Evolutionary conservation across 2,113 vertebrate genomes (phyloP).

Genomic region (Nematolebias whitei): DNA sequence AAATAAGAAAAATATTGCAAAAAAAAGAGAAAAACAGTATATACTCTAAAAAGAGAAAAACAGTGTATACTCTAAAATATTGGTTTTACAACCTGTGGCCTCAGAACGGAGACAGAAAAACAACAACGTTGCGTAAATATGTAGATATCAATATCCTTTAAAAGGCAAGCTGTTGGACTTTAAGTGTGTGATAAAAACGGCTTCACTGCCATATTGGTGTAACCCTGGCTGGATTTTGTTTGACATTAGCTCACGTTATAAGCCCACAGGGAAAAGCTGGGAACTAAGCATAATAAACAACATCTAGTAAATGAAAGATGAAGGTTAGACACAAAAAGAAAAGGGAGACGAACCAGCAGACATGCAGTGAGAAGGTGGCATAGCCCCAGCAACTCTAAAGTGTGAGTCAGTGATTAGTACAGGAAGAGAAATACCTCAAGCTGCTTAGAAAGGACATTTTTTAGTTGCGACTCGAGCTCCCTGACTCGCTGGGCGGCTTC

Average conservation of each 20-base stretch:
- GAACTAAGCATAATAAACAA: constrained; percentile 36
- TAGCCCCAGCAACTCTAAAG: constrained; percentile 62
- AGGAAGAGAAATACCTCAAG: constrained; percentile 81
- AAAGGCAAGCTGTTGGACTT: neutral
- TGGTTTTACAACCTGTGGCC: constrained; percentile 62
- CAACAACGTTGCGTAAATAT: neutral
- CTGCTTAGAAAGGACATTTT: constrained; percentile 86
- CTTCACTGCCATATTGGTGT: neutral
- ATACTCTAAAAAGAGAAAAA: neutral
- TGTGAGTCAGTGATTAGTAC: constrained; percentile 75
- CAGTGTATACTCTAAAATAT: constrained; percentile 14
- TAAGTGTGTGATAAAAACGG: no score
- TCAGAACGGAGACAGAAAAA: constrained; percentile 61
- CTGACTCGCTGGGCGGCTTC: constrained; percentile 82
- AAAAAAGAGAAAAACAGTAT: constrained; percentile 15
- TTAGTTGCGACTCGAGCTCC: constrained; percentile 85
- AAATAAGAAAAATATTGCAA: constrained; percentile 6
- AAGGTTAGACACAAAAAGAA: constrained; percentile 49
- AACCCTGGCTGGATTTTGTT: constrained; percentile 4
- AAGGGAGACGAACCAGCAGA: constrained; percentile 53
- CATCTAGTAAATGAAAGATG: constrained; percentile 62
- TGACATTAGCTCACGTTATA: constrained; percentile 57
- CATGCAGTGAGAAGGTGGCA: constrained; percentile 71
- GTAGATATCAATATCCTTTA: neutral
- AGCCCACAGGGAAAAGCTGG: constrained; percentile 74